phyloP scores from a whole-genome alignment of 2,113 vertebrate genomes.

The Microcebus murinus region DNA sequence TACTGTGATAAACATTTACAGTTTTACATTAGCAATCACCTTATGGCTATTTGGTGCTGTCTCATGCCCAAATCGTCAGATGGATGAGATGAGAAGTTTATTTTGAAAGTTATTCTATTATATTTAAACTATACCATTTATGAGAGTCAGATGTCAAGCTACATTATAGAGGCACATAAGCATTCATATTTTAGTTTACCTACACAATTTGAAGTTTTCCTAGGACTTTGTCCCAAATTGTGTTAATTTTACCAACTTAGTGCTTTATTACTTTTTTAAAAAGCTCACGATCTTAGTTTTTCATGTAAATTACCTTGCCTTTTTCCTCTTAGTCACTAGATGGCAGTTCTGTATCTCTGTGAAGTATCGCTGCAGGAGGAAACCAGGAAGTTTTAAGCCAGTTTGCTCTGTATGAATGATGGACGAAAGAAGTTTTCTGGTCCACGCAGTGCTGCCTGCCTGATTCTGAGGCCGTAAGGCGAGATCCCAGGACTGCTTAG shows the following conservation, averaged over 20 bases:
- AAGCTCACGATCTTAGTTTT: neutral
- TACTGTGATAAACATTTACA: neutral
- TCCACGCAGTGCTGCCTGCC: accelerated
- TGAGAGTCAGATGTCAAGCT: neutral
- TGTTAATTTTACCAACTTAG: neutral
- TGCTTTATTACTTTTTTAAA: neutral
- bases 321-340: constrained; percentile 76
- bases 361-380: accelerated
- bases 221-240: neutral
- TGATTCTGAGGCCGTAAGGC: neutral
- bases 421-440: neutral
- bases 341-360: constrained; percentile 80
- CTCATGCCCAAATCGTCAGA: neutral
- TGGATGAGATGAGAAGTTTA: neutral
- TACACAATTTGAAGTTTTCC: neutral
- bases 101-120: neutral
- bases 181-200: neutral
- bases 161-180: neutral
- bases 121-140: neutral
- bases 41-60: neutral
- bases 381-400: accelerated
- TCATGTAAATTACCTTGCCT: neutral
- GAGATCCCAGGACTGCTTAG: neutral
- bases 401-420: neutral
- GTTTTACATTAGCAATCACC: neutral